These are phyloP conservation scores for Patiria pectinifera DNA, from an alignment of 53 echinoderm and acorn worm genomes.

Conservation along the genomic window DNA sequence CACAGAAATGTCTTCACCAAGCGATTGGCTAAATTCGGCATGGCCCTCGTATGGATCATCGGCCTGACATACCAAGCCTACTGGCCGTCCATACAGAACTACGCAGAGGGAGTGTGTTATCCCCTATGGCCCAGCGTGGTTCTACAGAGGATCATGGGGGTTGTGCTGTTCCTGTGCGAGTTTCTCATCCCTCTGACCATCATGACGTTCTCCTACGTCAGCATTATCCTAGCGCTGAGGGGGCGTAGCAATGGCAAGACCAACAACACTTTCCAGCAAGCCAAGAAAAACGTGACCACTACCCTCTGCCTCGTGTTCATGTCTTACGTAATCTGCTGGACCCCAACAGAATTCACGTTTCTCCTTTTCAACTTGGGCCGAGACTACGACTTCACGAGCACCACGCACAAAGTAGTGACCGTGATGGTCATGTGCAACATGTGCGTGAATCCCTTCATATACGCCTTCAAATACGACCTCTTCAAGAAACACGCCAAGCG, in stretches of 20 bases:
- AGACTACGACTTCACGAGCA: conserved; percentile 78
- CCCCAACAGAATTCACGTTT: conserved; percentile 85
- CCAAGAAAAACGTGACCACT: conserved; percentile 87
- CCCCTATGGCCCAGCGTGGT: conserved; percentile 73
- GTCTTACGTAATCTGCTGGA: conserved; percentile 91
- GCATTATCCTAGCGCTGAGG: conserved; percentile 79
- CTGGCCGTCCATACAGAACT: conserved; percentile 77
- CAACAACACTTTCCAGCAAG: conserved; percentile 78
- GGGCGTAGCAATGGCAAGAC: conserved; percentile 74
- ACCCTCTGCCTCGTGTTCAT: conserved; percentile 83
- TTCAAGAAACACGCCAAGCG: conserved; percentile 72
- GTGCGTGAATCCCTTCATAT: conserved; percentile 86
- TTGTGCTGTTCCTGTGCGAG: conserved; percentile 82
- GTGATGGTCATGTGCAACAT: conserved; percentile 84
- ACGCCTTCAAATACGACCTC: conserved; percentile 89
- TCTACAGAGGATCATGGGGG: conserved; percentile 78
- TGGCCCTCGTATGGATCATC: conserved; percentile 74
- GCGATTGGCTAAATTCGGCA: conserved; percentile 70
- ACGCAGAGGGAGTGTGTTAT: conserved; percentile 64
- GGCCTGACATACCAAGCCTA: conserved; percentile 86
- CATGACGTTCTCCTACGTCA: conserved; percentile 88
- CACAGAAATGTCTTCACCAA: conserved; percentile 87
- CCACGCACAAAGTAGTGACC: conserved; percentile 73
- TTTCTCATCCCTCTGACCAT: conserved; percentile 81
- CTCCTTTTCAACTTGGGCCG: conserved; percentile 81